These are phyloP conservation scores for Thalassophryne amazonica DNA, from an alignment of 2,797 vertebrate species.

Conservation along the genomic window DNA sequence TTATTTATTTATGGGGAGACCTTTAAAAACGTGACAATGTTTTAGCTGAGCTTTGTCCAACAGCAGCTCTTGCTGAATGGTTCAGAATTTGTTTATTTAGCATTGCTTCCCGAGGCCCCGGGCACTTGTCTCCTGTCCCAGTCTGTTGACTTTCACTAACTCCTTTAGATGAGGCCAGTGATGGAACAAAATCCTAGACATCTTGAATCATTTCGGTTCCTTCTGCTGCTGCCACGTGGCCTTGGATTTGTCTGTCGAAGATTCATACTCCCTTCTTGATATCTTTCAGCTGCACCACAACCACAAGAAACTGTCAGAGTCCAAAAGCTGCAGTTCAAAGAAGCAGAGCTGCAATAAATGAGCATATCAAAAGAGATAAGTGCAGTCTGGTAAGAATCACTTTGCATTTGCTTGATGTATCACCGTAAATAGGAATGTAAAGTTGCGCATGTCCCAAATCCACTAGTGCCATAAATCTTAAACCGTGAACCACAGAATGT, in stretches of 20 bases:
- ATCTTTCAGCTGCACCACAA: not conserved
- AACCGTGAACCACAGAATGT: too few relatives aligned
- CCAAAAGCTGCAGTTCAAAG: not conserved
- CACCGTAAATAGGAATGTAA: too few relatives aligned
- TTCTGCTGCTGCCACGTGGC: not conserved
- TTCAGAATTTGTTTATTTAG: not conserved
- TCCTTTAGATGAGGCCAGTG: conserved; percentile 10
- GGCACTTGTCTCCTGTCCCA: not conserved
- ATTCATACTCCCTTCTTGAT: not conserved
- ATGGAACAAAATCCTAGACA: conserved; percentile 31
- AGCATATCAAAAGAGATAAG: not conserved
- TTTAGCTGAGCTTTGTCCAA: too few relatives aligned
- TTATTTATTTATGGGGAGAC: too few relatives aligned
- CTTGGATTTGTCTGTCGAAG: not conserved
- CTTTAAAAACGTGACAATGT: too few relatives aligned
- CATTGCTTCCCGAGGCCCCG: not conserved
- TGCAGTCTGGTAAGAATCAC: not conserved
- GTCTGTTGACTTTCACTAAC: not conserved
- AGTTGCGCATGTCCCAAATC: too few relatives aligned
- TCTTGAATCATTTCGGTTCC: conserved; percentile 22
- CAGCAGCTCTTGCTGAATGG: too few relatives aligned
- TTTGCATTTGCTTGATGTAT: not conserved
- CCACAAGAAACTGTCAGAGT: not conserved
- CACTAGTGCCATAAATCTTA: too few relatives aligned
- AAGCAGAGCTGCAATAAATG: not conserved